Evolutionary conservation across 2,888 invertebrate species (phyloP), one percentile per base, ranked within the genome.

Genomic region (Caenorhabditis sulstoni): DNA sequence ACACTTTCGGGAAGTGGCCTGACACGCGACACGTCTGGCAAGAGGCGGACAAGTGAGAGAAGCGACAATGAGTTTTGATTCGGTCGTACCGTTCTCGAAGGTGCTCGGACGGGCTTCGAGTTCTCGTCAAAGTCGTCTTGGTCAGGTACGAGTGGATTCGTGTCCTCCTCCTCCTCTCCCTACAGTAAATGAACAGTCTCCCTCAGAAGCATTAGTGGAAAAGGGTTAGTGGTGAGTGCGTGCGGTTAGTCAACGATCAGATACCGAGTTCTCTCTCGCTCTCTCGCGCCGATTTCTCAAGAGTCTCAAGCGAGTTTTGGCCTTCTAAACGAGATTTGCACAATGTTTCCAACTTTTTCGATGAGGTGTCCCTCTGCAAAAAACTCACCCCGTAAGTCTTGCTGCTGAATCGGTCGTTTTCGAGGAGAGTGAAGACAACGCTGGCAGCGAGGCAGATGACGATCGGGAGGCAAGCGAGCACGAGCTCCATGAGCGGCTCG

Each of bases 401-500:
- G 50, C 53, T 50, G 7, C 64, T 14, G 66, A 70, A 66, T 16
- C 53, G 52, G 14, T 76, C 68, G 8, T 53, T 66, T 57, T 82
- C 77, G 23, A 68, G 35, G 4, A 74, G 7, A 0, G 66, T 12
- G 49, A 70, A 83, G 4, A 61, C 59, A 22, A 62, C 41, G 9
- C 73, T 49, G 12, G 74, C 70, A 5, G 47, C 62, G 12, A 83
- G 16, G 23, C 74, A 74, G 18, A 83, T 61, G 44, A 61, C 37
- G 39, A 68, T 66, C 0, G 83, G 83, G 29, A 80, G 55, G 44
- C 64, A 52, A 4, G 61, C 59, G 37, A 83, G 68, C 12, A 83
- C 71, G 12, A 79, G 52, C 49, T 83, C 79, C 7, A 83, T 55
- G n/a, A 68, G 64, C n/a, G 81, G 77, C 44, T 83, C 79, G 39